phyloP scores from a whole-genome alignment of 2,888 invertebrate genomes.

The Limnephilus lunatus region DNA sequence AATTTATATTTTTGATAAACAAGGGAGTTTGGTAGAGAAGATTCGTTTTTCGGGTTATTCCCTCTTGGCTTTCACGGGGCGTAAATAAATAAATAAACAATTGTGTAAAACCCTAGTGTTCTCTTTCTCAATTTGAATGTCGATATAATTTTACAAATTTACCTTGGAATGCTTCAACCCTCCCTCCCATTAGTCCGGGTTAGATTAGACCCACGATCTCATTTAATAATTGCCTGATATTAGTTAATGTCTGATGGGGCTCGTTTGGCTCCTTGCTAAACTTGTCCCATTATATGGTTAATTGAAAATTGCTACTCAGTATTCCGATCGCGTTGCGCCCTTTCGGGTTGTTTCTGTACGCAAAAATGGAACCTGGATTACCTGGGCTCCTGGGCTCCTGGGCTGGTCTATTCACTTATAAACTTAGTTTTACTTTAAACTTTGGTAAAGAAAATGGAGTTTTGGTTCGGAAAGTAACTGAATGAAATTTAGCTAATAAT shows the following conservation, averaged over 20 bases:
- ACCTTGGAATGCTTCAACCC: not conserved
- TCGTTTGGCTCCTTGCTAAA: conserved; percentile 51
- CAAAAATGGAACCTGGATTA: conserved; percentile 53
- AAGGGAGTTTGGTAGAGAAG: too few relatives aligned
- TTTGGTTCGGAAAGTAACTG: not conserved
- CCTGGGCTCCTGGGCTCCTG: not conserved
- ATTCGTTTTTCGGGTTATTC: too few relatives aligned
- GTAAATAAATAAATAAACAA: too few relatives aligned
- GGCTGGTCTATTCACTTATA: conserved; percentile 1
- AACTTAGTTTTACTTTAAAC: conserved; percentile 11
- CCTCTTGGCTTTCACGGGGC: too few relatives aligned
- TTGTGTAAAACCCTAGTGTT: too few relatives aligned
- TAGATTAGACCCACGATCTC: conserved; percentile 57
- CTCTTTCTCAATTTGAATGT: too few relatives aligned
- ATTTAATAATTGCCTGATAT: conserved; percentile 64
- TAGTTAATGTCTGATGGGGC: conserved; percentile 62
- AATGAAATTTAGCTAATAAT: not conserved
- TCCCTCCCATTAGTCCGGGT: conserved; percentile 51
- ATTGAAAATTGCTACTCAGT: conserved; percentile 62
- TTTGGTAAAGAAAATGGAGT: not conserved
- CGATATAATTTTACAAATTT: not conserved
- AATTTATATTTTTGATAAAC: too few relatives aligned
- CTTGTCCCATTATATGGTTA: conserved; percentile 52
- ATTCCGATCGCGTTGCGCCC: conserved; percentile 54
- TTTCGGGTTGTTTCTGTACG: conserved; percentile 43